phyloP scores from a whole-genome alignment of 30 jellyfish, hydroid and myxozoan species.

The Hydractinia symbiolongicarpus region DNA sequence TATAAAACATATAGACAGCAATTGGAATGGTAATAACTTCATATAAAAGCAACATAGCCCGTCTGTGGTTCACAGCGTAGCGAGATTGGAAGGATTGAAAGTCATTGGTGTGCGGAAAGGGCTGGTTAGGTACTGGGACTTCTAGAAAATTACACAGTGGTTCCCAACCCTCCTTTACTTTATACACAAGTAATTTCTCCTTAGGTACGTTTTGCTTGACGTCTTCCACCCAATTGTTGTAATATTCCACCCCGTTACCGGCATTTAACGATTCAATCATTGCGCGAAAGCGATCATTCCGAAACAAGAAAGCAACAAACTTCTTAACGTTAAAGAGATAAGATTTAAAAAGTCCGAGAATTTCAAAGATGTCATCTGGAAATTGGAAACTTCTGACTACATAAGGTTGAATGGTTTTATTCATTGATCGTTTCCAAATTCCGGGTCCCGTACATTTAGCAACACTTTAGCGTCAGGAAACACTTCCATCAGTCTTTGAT shows the following conservation, averaged over 20 bases:
- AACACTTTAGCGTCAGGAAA: conserved; percentile 2
- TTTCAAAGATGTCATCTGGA: background rate
- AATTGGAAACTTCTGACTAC: background rate
- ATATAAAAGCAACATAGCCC: too few relatives aligned
- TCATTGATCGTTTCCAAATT: background rate
- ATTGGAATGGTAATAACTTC: too few relatives aligned
- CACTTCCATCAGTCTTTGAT: background rate
- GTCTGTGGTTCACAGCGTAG: too few relatives aligned
- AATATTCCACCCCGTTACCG: background rate
- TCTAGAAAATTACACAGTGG: conserved; percentile 8
- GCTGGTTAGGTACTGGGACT: conserved; percentile 1
- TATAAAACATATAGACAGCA: too few relatives aligned
- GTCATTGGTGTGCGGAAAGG: background rate
- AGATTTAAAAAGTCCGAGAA: background rate
- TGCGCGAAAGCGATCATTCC: background rate
- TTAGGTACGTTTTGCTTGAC: background rate
- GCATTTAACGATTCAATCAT: background rate
- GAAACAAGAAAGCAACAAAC: too few relatives aligned
- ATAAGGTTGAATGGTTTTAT: background rate
- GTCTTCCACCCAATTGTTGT: background rate
- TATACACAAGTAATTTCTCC: conserved; percentile 6
- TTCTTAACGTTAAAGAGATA: background rate
- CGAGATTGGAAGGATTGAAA: background rate
- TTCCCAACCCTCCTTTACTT: background rate
- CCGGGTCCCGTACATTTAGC: conserved; percentile 1